Conservation (phyloP, 2,888 invertebrate species). For the Chrysotoxum bicinctum region DNA sequence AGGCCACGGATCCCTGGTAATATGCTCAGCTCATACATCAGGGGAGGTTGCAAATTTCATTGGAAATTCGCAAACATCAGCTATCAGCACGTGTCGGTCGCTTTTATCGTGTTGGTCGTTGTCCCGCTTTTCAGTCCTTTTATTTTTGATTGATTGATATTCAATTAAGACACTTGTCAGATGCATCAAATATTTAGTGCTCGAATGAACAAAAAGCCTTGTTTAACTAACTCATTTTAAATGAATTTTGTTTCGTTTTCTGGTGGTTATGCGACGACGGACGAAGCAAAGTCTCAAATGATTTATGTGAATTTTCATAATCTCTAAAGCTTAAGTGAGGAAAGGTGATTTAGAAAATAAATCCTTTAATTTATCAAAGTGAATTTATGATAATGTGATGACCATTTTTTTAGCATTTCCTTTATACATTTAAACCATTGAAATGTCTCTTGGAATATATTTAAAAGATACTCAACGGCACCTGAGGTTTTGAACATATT, state of each 20-base stretch:
- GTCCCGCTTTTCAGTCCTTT: constrained; percentile 13
- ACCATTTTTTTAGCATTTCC: neutral
- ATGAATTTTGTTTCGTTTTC: neutral
- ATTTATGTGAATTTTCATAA: constrained; percentile 11
- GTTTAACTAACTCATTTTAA: constrained; percentile 21
- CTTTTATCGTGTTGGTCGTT: neutral
- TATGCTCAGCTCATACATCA: neutral
- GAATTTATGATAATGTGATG: constrained; percentile 29
- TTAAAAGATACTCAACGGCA: constrained; percentile 7
- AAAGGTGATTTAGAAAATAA: constrained; percentile 6
- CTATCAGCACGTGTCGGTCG: constrained; percentile 19
- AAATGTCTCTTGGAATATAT: constrained; percentile 1
- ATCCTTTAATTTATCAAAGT: constrained; percentile 35
- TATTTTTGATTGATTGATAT: constrained; percentile 41
- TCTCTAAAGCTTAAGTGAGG: constrained; percentile 6
- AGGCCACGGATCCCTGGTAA: neutral
- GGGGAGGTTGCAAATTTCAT: neutral
- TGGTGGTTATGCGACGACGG: neutral
- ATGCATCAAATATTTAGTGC: constrained; percentile 23
- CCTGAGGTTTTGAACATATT: neutral
- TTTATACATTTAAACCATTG: constrained; percentile 8
- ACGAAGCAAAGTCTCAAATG: neutral
- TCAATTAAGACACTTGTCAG: constrained; percentile 51
- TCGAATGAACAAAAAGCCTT: constrained; percentile 3
- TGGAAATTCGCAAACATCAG: constrained; percentile 40